Evolutionary conservation across 1,140 invertebrate genomes (phyloP), one percentile per base, ranked within the genome.

Genomic region (Adelges cooleyi): DNA sequence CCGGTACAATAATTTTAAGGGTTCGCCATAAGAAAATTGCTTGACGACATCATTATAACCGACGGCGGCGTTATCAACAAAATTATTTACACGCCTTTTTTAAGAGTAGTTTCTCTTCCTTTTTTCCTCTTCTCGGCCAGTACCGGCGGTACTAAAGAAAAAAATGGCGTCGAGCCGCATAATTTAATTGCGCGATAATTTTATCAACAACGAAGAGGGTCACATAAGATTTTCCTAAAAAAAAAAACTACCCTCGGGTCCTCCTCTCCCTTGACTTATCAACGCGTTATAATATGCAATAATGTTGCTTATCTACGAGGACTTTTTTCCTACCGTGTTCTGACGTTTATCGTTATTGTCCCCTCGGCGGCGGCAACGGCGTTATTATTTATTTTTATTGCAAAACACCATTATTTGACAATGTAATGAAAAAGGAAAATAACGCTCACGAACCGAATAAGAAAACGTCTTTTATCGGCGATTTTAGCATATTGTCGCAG

Each of bases 351-450:
- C 42, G 42, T 15, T 10, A n/a, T 44, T 6, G 29, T 33, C 5
- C n/a, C 40, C 25, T 23, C 11, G 6, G 33, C 20, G 5, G 33
- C 10, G 1, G 33, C 22, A 4, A 44, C 22, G 38, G 36, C 18
- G 42, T 48, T 46, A 46, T 62, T 59, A 59, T 59, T 62, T 62
- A 62, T 29, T 59, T 62, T 62, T 62, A 62, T 62, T 62, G 33
- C 42, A 25, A 62, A 62, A 62, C 42, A n/a, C 56, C 42, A 62
- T 62, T 62, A 62, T 62, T 46, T 38, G 54, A 44, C 54, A 6
- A 44, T 42, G 22, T 56, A 44, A 44, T 44, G 53, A 59, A 46
- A 59, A 59, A 22, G 25, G n/a, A 33, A 11, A 33, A 33, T 33
- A 33, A 33, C 29, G 5, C 15, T 5, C 9, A 40, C 38, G 25